A percentile compares a stretch with the other conserved stretches of the same genome.
Conservation (phyloP, 2,888 invertebrate genomes). For the Campopleginae sp. region DNA sequence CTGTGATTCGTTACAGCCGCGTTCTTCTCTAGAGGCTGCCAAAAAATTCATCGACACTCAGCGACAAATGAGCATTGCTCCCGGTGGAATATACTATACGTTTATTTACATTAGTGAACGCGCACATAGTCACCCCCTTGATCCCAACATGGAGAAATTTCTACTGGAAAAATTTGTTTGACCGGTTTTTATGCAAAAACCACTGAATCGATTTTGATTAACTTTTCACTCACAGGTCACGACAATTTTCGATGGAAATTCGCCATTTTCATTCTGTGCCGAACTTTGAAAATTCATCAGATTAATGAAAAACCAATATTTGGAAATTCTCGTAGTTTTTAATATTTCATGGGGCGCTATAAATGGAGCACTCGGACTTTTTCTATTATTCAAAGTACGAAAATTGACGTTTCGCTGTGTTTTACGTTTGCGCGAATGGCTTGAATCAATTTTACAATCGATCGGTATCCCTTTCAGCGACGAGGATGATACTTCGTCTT, state of each 20-base stretch:
- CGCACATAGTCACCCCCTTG: background rate
- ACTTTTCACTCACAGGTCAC: no score
- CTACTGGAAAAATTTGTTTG: background rate
- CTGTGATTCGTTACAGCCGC: conserved; percentile 5
- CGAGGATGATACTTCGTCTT: conserved; percentile 14
- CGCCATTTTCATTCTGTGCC: no score
- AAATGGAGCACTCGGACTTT: background rate
- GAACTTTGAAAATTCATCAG: no score
- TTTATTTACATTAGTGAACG: conserved; percentile 1
- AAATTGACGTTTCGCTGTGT: background rate
- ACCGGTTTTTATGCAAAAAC: no score
- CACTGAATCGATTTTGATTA: no score
- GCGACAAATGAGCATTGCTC: background rate
- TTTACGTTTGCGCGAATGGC: background rate
- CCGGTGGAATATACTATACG: background rate
- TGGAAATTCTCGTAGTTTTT: no score
- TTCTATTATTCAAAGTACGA: background rate
- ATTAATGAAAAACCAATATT: no score
- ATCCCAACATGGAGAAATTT: background rate
- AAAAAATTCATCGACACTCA: conserved; percentile 28
- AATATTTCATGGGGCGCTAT: no score
- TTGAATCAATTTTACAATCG: conserved; percentile 23
- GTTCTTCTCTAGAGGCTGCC: background rate
- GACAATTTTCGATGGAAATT: no score
- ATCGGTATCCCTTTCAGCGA: conserved; percentile 4